phyloP scores from a whole-genome alignment of 2,888 invertebrate species.

The Rosalia funebris region DNA sequence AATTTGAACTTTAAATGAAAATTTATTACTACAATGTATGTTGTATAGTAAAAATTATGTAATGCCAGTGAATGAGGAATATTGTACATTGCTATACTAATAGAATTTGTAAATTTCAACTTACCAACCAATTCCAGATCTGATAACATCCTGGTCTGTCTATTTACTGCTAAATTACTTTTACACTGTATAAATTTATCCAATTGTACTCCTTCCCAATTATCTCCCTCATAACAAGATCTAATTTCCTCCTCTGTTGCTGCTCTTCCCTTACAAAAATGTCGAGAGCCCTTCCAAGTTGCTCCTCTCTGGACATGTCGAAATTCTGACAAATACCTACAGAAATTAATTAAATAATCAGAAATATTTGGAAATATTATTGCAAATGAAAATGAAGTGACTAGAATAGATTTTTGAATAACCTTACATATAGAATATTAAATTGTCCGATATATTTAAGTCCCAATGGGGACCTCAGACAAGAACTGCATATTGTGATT shows the following conservation, averaged over 20 bases:
- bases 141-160: conserved; percentile 98
- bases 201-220: conserved; percentile 89
- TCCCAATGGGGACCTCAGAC: no score
- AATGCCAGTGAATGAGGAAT: no score
- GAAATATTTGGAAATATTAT: neutral
- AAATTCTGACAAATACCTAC: conserved; percentile 90
- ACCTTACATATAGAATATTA: no score
- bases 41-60: no score
- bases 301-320: conserved; percentile 96
- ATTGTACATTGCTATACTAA: no score
- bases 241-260: conserved; percentile 87
- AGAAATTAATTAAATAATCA: neutral
- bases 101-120: no score
- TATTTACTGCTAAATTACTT: conserved; percentile 93
- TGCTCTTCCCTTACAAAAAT: conserved; percentile 78
- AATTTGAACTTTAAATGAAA: no score
- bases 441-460: no score
- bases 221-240: conserved; percentile 78
- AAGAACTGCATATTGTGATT: no score
- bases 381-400: no score
- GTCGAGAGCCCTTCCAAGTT: conserved; percentile 89
- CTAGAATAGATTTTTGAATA: no score
- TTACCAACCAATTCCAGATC: conserved; percentile 87
- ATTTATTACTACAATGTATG: no score
- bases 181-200: conserved; percentile 92